Percentiles rank a stretch among this genome's conserved stretches.
Conservation (phyloP, 2,888 invertebrate genomes). For the Sabatieria punctata region DNA sequence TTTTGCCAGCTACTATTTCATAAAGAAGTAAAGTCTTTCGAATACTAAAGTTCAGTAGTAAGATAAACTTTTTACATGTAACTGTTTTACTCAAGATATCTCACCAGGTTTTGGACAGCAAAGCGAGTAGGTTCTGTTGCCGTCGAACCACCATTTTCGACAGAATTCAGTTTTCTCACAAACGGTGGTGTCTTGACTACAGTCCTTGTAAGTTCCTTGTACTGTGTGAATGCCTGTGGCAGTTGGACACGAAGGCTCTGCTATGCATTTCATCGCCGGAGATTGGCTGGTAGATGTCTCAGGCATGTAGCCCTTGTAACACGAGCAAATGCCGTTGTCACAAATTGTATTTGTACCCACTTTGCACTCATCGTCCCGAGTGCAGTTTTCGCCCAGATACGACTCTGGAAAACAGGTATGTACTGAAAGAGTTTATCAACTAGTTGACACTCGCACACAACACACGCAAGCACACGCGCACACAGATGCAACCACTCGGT, state of each 20-base stretch:
- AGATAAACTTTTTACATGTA: no score
- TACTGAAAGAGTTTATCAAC: no score
- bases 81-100: no score
- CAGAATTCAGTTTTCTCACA: constrained; percentile 11
- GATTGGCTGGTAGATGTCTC: constrained; percentile 4
- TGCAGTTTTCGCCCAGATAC: constrained; percentile 12
- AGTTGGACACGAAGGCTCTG: constrained; percentile 12
- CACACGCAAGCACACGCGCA: no score
- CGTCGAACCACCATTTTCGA: constrained; percentile 12
- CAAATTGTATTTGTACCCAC: constrained; percentile 11
- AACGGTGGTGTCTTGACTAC: background rate
- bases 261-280: constrained; percentile 3
- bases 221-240: constrained; percentile 7
- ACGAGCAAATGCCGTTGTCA: constrained; percentile 7
- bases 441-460: no score
- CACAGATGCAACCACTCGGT: no score
- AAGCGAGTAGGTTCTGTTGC: constrained; percentile 8
- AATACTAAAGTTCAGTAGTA: no score
- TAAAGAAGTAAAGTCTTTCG: no score
- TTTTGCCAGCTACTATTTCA: no score
- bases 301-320: constrained; percentile 11
- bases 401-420: no score
- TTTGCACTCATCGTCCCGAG: constrained; percentile 9
- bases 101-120: constrained; percentile 13
- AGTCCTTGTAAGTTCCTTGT: constrained; percentile 8